phyloP scores from a whole-genome alignment of 2,113 vertebrate genomes.

The Brachyistius frenatus region DNA sequence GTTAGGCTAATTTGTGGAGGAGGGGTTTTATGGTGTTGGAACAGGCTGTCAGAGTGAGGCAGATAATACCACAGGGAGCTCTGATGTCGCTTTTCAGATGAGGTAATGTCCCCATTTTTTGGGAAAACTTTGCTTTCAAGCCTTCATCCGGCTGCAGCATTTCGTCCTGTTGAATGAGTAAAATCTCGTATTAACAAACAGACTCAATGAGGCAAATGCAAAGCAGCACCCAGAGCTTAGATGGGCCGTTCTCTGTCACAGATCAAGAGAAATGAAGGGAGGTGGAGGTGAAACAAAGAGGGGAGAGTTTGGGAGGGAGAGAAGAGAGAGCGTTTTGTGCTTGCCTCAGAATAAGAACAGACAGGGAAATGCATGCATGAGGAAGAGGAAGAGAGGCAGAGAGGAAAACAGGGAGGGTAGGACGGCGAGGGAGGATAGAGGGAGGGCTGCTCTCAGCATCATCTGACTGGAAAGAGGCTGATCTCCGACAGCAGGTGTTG shows the following conservation, averaged over 20 bases:
- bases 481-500: constrained; percentile 75
- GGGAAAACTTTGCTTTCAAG: constrained; percentile 38
- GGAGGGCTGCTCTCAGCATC: constrained; percentile 74
- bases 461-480: constrained; percentile 70
- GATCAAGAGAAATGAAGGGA: constrained; percentile 56
- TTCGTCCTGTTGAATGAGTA: constrained; percentile 38
- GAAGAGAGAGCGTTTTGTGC: constrained; percentile 33
- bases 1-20: constrained; percentile 55
- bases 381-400: constrained; percentile 23
- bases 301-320: constrained; percentile 7
- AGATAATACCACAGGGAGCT: constrained; percentile 53
- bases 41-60: constrained; percentile 52
- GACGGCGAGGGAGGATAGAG: constrained; percentile 41
- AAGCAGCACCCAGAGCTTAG: constrained; percentile 41
- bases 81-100: constrained; percentile 42
- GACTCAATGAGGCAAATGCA: constrained; percentile 17
- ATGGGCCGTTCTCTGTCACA: constrained; percentile 41
- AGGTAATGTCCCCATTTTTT: constrained; percentile 22
- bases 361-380: constrained; percentile 25
- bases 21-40: constrained; percentile 48
- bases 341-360: constrained; percentile 39
- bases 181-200: constrained; percentile 29
- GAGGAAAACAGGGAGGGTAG: constrained; percentile 28
- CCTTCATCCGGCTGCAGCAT: constrained; percentile 20
- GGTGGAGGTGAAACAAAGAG: constrained; percentile 42